Conservation (phyloP, 2,797 vertebrate genomes). For the Pangasius larnaudii region DNA sequence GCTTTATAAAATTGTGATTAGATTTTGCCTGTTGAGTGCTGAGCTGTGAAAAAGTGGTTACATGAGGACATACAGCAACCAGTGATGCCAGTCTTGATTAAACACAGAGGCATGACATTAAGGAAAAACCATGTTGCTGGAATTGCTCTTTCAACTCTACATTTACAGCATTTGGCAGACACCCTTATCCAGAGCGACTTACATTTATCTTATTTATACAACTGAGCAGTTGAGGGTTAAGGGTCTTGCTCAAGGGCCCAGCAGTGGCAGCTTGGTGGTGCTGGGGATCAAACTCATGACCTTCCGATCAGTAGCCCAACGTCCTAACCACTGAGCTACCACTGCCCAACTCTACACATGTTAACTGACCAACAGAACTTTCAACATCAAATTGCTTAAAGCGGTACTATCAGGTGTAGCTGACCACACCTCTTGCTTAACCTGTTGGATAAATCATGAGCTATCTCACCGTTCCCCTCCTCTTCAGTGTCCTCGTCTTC, state of each 20-base stretch:
- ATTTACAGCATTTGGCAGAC: no score
- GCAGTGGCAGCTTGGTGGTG: no score
- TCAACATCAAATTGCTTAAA: not conserved
- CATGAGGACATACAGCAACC: not conserved
- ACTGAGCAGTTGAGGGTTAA: no score
- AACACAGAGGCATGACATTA: not conserved
- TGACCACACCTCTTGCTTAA: not conserved
- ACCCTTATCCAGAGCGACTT: no score
- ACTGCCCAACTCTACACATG: no score
- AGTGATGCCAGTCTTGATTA: not conserved
- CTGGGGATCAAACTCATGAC: no score
- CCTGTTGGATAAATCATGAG: slow-evolving; percentile 38
- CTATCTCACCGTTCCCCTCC: slow-evolving; percentile 76
- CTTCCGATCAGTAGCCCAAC: no score
- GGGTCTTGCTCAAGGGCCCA: no score
- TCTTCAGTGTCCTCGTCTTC: slow-evolving; percentile 74
- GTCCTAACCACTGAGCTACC: no score
- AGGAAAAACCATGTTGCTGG: not conserved
- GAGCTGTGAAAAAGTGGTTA: not conserved
- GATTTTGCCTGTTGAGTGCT: not conserved
- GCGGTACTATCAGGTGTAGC: not conserved
- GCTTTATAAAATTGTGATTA: not conserved
- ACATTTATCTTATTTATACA: no score
- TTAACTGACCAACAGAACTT: not conserved
- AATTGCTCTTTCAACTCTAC: not conserved